Percentiles rank a stretch among this genome's conserved stretches.
These are phyloP conservation scores for Ariopsis seemanni DNA, from an alignment of 2,113 vertebrate species.

Conservation along the genomic window DNA sequence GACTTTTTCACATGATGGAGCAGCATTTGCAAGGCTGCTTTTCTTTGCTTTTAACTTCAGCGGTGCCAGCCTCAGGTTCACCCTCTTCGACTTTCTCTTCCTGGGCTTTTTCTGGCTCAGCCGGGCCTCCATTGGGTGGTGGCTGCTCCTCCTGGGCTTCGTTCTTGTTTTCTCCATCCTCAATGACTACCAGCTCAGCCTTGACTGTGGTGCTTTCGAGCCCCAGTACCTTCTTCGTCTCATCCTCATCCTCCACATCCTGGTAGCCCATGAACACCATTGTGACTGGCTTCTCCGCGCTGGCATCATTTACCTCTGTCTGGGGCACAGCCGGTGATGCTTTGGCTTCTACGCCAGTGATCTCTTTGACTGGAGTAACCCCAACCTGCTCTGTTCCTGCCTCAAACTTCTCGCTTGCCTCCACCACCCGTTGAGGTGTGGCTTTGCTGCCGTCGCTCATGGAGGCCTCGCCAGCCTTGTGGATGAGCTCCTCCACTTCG, in stretches of 20 bases:
- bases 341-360: slow-evolving; percentile 76
- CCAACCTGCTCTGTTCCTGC: slow-evolving; percentile 33
- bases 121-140: slow-evolving; percentile 70
- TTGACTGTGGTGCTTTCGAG: slow-evolving; percentile 86
- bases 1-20: slow-evolving; percentile 83
- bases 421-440: slow-evolving; percentile 1
- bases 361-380: slow-evolving; percentile 68
- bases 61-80: slow-evolving; percentile 58
- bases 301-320: slow-evolving; percentile 58
- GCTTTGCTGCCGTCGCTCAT: slow-evolving; percentile 62
- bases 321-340: neutral
- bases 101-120: slow-evolving; percentile 65
- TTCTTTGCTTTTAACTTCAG: slow-evolving; percentile 77
- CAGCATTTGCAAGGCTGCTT: slow-evolving; percentile 93
- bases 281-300: slow-evolving; percentile 84
- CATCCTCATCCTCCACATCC: slow-evolving; percentile 86
- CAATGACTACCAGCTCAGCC: slow-evolving; percentile 88
- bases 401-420: slow-evolving; percentile 4
- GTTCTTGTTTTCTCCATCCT: slow-evolving; percentile 72
- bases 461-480: slow-evolving; percentile 85
- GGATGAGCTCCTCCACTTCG: slow-evolving; percentile 91
- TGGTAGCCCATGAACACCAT: slow-evolving; percentile 99
- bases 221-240: slow-evolving; percentile 89
- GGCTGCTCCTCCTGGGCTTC: slow-evolving; percentile 58
- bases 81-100: slow-evolving; percentile 58